phyloP scores from a whole-genome alignment of 1,140 invertebrate genomes.

The Asbolus verrucosus region DNA sequence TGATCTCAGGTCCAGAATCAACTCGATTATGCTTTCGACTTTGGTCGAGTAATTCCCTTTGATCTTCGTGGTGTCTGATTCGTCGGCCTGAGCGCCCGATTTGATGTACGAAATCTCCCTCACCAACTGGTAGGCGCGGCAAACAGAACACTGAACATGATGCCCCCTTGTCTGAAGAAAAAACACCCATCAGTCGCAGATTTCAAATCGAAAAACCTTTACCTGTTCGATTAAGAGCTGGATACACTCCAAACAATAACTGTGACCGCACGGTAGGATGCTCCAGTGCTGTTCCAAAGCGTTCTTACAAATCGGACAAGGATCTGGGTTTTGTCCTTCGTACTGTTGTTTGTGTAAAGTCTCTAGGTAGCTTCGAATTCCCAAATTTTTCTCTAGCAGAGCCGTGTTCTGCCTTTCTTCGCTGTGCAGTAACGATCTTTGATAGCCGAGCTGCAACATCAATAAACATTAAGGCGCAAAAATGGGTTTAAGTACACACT shows the following conservation, averaged over 20 bases:
- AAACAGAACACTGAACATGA: conserved; percentile 73
- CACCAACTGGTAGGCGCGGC: conserved; percentile 70
- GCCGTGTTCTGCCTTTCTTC: conserved; percentile 58
- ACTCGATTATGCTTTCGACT: conserved; percentile 75
- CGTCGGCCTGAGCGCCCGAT: conserved; percentile 61
- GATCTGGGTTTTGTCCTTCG: conserved; percentile 67
- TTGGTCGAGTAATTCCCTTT: conserved; percentile 79
- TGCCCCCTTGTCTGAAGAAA: conserved; percentile 42
- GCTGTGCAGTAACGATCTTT: conserved; percentile 52
- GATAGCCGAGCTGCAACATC: conserved; percentile 61
- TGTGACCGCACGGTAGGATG: conserved; percentile 78
- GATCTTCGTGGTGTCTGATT: conserved; percentile 56
- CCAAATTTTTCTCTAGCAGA: conserved; percentile 65
- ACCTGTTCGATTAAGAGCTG: conserved; percentile 61
- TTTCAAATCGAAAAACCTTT: conserved; percentile 2
- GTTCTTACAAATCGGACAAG: conserved; percentile 79
- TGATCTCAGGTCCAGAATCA: conserved; percentile 70
- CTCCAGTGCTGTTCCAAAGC: conserved; percentile 73
- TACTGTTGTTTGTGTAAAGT: conserved; percentile 64
- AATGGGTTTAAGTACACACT: conserved; percentile 59
- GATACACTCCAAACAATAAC: conserved; percentile 75
- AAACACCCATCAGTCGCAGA: background rate
- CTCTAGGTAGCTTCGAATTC: conserved; percentile 65
- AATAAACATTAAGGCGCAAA: no score
- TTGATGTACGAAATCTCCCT: conserved; percentile 74